Evolutionary conservation across 2,113 vertebrate species (phyloP).

Genomic region (Nibea coibor): DNA sequence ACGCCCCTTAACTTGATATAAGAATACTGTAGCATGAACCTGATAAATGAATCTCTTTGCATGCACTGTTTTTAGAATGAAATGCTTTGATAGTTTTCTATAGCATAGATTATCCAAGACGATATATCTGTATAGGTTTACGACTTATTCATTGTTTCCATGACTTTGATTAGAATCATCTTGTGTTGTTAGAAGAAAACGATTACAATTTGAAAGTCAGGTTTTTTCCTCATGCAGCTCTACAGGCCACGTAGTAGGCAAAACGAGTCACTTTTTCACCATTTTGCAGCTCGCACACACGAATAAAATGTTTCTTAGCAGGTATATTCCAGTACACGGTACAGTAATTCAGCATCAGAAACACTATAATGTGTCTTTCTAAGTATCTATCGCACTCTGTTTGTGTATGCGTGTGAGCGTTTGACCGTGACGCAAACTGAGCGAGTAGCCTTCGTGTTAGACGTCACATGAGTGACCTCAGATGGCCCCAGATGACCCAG

Average conservation of each 20-base stretch:
- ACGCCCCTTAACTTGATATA: constrained; percentile 36
- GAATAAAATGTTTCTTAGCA: constrained; percentile 10
- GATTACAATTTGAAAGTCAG: constrained; percentile 3
- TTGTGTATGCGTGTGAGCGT: constrained; percentile 22
- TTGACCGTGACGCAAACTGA: constrained; percentile 48
- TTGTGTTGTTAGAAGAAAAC: constrained; percentile 33
- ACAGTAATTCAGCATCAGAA: constrained; percentile 23
- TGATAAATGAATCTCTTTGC: constrained; percentile 55
- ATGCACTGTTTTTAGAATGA: constrained; percentile 60
- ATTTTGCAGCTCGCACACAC: constrained; percentile 11
- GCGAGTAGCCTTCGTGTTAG: constrained; percentile 1
- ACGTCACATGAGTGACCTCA: constrained; percentile 51
- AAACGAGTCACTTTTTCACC: constrained; percentile 1
- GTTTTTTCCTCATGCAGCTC: constrained; percentile 25
- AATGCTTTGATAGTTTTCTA: constrained; percentile 43
- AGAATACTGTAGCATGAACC: constrained; percentile 41
- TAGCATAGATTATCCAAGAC: constrained; percentile 37
- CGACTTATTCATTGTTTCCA: neutral
- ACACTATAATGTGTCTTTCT: constrained; percentile 22
- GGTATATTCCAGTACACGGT: constrained; percentile 13
- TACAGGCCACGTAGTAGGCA: constrained; percentile 11
- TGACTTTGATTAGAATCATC: constrained; percentile 22
- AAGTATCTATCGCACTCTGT: constrained; percentile 19
- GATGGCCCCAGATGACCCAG: constrained; percentile 46
- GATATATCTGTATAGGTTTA: constrained; percentile 24